Conservation (phyloP, 2,113 vertebrate genomes). For the Procavia capensis region DNA sequence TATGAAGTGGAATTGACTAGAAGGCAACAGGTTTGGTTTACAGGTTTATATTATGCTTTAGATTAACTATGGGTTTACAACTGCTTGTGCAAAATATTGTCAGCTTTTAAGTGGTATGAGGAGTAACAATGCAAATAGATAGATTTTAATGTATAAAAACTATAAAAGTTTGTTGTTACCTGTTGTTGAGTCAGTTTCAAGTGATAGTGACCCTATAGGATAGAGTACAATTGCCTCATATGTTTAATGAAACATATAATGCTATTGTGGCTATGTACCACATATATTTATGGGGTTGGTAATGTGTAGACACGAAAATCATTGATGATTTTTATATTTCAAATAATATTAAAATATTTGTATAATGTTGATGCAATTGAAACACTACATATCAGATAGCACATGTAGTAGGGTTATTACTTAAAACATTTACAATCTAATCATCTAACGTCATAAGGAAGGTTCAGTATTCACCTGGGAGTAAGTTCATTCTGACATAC, state of each 20-base stretch:
- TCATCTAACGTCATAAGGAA: not conserved
- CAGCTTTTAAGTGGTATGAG: not conserved
- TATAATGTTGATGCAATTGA: not conserved
- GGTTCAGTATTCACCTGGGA: not conserved
- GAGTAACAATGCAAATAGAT: constrained; percentile 13
- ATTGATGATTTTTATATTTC: not conserved
- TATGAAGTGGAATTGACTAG: not conserved
- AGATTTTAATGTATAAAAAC: constrained; percentile 5
- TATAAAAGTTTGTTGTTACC: not conserved
- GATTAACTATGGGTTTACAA: not conserved
- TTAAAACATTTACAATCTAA: not conserved
- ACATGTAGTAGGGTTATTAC: not conserved
- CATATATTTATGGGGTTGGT: not conserved
- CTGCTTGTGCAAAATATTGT: not conserved
- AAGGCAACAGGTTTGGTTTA: not conserved
- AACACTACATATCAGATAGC: not conserved
- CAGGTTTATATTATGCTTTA: not conserved
- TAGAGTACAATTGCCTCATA: too few species aligned
- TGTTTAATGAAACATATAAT: not conserved
- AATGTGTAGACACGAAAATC: not conserved
- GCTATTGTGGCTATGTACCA: not conserved
- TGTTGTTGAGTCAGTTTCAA: too few species aligned
- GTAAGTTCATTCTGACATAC: not conserved
- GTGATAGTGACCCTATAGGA: too few species aligned
- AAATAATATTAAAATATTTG: not conserved